Conservation (phyloP, 2,797 vertebrate species). For the Cryptoprocta ferox region DNA sequence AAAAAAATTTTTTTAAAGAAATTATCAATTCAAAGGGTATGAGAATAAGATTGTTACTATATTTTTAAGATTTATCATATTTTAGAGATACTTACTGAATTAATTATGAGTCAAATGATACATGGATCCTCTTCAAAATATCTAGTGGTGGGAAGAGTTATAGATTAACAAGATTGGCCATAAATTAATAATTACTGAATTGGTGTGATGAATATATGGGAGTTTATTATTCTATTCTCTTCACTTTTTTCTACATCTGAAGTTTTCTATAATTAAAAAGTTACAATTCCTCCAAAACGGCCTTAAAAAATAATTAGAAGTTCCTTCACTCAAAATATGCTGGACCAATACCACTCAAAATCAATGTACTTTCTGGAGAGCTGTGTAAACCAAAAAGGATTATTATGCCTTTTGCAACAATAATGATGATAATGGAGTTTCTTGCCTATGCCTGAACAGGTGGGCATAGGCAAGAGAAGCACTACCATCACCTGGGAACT, state of each 20-base stretch:
- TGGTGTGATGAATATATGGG: neutral
- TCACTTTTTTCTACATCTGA: neutral
- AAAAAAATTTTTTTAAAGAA: neutral
- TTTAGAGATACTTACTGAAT: neutral
- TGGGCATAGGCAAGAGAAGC: neutral
- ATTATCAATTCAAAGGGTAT: neutral
- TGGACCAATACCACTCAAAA: neutral
- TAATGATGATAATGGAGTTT: neutral
- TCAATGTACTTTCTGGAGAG: neutral
- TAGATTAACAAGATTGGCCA: neutral
- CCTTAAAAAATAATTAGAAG: neutral
- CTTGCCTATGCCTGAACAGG: neutral
- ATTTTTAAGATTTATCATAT: neutral
- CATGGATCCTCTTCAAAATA: neutral
- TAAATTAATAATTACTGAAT: neutral
- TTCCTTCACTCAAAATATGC: neutral
- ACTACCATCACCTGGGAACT: neutral
- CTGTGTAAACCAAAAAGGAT: neutral
- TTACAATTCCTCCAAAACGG: neutral
- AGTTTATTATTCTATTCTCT: neutral
- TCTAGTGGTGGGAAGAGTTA: neutral
- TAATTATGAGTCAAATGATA: conserved; percentile 13
- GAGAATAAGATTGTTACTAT: neutral
- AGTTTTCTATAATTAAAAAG: conserved; percentile 17
- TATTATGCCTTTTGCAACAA: neutral